Base-by-base conservation (phyloP, 2,888 invertebrate species). In the Bombyx huttoni region DNA sequence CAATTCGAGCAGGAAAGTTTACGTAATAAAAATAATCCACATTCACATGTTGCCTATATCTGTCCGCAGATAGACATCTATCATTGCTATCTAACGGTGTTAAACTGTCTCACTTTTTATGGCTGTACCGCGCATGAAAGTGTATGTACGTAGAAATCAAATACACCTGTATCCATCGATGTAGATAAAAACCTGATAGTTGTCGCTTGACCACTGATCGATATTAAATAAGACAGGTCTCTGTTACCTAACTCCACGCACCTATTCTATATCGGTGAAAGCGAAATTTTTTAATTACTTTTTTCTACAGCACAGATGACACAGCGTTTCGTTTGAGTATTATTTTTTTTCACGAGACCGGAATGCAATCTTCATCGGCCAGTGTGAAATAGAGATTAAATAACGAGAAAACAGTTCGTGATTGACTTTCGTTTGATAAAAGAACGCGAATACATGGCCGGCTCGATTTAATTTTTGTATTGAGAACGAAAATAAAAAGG, bases 251-350 rank as follows among this genome's bases (percentile, higher is more conserved):
- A 84, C 74, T 74, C 71, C 72, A 77, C 73, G 75, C 78, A 80
- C 73, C 70, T 73, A 70, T 70, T 70, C 73, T 68, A 70, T 67
- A 67, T 58, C 67, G 81, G 86, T 83, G 87, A 87, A 86, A 87
- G 87, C 77, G 78, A 84, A 83, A 73, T 76, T 73, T 40, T 80
- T 73, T 81, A 80, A 81, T 85, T 81, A 79, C 78, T 76, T 78
- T 73, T 73, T 77, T 71, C 69, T 72, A 73, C 75, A 76, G 70
- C 72, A 75, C 62, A 75, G 81, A 86, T 86, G 87, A 87, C 78
- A 81, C 69, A 75, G 86, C 85, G 63, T 57, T 79, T 76, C 56
- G 53, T 58, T 58, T 54, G 50, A 50, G 49, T 46, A 48, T 24
- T 46, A 51, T 53, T 57, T 49, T 60, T 58, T 58, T 57, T 60